Percentiles rank a stretch among this genome's conserved stretches.
Conservation (phyloP, 2,797 vertebrate species). For the Neosilurus mollespiculum region DNA sequence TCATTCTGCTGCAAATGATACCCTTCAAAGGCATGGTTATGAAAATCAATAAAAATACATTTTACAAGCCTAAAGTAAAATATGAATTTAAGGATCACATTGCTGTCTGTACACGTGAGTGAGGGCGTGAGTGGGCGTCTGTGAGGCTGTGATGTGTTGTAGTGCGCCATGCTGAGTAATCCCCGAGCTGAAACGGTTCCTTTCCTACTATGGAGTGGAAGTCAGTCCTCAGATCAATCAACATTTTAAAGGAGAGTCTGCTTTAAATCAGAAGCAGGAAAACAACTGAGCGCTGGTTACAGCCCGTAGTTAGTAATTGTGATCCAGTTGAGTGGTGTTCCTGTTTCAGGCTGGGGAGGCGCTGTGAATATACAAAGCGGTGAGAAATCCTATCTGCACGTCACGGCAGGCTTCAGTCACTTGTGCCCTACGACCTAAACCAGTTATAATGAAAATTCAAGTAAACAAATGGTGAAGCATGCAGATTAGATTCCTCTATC, state of each 20-base stretch:
- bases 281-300: not conserved
- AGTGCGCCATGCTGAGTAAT: not conserved
- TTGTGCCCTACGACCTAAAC: not conserved
- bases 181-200: not conserved
- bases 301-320: not conserved
- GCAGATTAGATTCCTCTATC: constrained; percentile 52
- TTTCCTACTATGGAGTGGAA: constrained; percentile 16
- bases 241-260: not conserved
- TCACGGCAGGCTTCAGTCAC: constrained; percentile 49
- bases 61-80: constrained; percentile 42
- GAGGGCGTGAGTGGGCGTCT: not conserved
- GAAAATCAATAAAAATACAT: constrained; percentile 12
- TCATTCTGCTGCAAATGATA: not conserved
- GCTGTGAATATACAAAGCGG: constrained; percentile 27
- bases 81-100: constrained; percentile 4
- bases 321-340: not conserved
- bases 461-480: constrained; percentile 57
- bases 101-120: not conserved
- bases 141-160: not conserved
- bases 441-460: constrained; percentile 66
- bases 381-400: constrained; percentile 48
- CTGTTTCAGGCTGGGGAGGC: not conserved
- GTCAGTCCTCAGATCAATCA: not conserved
- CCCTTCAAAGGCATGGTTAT: not conserved
- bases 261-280: not conserved